These are phyloP conservation scores for Druceiella hillmani DNA, from an alignment of 2,888 invertebrate genomes.

Conservation along the genomic window DNA sequence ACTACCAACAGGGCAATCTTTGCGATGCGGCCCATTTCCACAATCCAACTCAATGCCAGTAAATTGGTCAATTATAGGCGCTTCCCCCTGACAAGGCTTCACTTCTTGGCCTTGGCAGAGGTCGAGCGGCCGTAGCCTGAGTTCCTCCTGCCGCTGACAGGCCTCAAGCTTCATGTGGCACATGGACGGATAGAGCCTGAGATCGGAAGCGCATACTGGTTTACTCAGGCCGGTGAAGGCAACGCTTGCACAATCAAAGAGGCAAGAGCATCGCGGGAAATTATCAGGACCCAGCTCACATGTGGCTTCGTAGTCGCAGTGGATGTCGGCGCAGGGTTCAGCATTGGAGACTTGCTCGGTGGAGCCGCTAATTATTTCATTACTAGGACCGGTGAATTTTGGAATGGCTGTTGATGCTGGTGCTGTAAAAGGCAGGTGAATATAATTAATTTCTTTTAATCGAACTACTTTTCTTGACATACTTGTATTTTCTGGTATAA, in stretches of 20 bases:
- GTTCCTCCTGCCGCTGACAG: constrained; percentile 74
- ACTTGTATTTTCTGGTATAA: no score
- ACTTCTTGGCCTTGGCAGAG: constrained; percentile 77
- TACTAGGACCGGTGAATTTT: no score
- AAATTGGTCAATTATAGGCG: constrained; percentile 61
- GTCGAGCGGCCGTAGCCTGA: constrained; percentile 69
- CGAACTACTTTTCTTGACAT: no score
- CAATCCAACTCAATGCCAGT: constrained; percentile 73
- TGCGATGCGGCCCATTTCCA: constrained; percentile 68
- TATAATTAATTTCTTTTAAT: no score
- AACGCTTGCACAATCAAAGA: constrained; percentile 68
- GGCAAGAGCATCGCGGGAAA: constrained; percentile 63
- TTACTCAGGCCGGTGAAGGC: constrained; percentile 47
- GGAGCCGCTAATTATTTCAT: constrained; percentile 34
- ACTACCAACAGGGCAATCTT: constrained; percentile 76
- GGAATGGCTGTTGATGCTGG: no score
- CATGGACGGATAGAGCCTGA: constrained; percentile 69
- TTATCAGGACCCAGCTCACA: constrained; percentile 72
- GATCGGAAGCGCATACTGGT: constrained; percentile 80
- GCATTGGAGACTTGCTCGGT: constrained; percentile 43
- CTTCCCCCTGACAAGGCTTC: constrained; percentile 77
- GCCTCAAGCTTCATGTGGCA: constrained; percentile 84
- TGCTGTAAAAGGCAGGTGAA: no score
- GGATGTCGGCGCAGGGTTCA: constrained; percentile 72
- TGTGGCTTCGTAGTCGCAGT: constrained; percentile 79